phyloP scores from a whole-genome alignment of 2,888 invertebrate species.

The Drosophila robusta region DNA sequence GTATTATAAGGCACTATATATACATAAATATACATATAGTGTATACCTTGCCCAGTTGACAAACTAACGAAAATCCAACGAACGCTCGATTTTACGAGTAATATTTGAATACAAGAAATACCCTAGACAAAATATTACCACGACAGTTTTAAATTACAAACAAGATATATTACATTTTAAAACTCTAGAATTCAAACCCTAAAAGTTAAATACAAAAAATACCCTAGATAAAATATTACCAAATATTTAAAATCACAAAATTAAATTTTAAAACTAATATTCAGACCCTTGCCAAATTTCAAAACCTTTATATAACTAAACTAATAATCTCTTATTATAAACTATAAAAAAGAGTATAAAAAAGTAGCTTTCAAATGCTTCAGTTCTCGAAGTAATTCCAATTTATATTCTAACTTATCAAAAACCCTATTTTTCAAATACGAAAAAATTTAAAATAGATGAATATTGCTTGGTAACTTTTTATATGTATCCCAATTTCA shows the following conservation, averaged over 20 bases:
- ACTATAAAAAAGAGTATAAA: not conserved
- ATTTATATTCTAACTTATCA: not conserved
- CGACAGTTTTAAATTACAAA: not conserved
- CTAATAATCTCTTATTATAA: not conserved
- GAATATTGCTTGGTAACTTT: not conserved
- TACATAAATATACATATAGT: constrained; percentile 12
- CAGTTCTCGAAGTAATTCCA: too few species aligned
- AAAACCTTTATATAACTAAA: constrained; percentile 6
- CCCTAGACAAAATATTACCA: not conserved
- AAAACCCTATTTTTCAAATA: not conserved
- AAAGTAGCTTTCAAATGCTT: not conserved
- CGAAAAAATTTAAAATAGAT: not conserved
- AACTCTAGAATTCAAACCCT: not conserved
- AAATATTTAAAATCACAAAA: not conserved
- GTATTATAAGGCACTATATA: constrained; percentile 30
- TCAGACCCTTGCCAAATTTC: constrained; percentile 16
- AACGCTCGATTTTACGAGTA: constrained; percentile 43
- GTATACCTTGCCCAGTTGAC: constrained; percentile 46
- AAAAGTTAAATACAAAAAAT: not conserved
- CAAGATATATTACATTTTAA: not conserved
- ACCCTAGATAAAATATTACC: constrained; percentile 1
- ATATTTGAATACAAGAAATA: not conserved
- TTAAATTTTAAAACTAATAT: not conserved
- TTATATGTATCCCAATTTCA: not conserved
- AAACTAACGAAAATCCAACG: constrained; percentile 42